Base-by-base conservation (phyloP, 2,113 vertebrate genomes). In the Plecturocebus donacophilus region DNA sequence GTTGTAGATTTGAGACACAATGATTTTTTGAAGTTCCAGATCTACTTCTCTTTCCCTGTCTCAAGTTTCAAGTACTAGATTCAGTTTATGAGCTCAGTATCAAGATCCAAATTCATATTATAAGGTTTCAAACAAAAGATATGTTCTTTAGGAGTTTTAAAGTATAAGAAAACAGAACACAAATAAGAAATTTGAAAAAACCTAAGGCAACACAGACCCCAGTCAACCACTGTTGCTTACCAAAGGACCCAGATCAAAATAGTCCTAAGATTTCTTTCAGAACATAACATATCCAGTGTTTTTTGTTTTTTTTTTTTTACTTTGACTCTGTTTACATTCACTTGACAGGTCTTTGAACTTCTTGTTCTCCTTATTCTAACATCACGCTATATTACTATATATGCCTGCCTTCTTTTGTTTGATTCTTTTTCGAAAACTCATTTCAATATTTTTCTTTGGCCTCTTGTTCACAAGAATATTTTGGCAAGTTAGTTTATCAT, bases 381-480 rank as follows among this genome's bases (percentile, higher is more conserved):
- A 86, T 91, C 9, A 56, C 83, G 61, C 20, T 91, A 32, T 68
- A 83, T 90, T 79, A 40, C 47, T 94, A 70, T 73, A 80, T 56
- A 91, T 58, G n/a, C 47, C 56, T 87, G 20, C n/a, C 56, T 96
- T 87, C 52, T 86, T 10, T 79, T 49, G 52, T 96, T 93, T 87
- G 23, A 87, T 91, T 95, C 21, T 32, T 10, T 93, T 96, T 95
- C 17, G 8, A 77, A 93, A 92, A 88, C 32, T 87, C n/a, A 82
- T 80, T 95, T 93, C 23, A 82, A 71, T 13, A 92, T 92, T 91
- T 95, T 25, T 73, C 52, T 86, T 94, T 88, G 38, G 35, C 8
- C 8, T 86, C 95, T 95, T 91, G 17, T 93, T 97, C 66, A 97
- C 35, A 81, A 66, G 14, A 94, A 83, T 95, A 94, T 85, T 94